phyloP scores from a whole-genome alignment of 2,113 vertebrate genomes.

The Psettodes erumei region DNA sequence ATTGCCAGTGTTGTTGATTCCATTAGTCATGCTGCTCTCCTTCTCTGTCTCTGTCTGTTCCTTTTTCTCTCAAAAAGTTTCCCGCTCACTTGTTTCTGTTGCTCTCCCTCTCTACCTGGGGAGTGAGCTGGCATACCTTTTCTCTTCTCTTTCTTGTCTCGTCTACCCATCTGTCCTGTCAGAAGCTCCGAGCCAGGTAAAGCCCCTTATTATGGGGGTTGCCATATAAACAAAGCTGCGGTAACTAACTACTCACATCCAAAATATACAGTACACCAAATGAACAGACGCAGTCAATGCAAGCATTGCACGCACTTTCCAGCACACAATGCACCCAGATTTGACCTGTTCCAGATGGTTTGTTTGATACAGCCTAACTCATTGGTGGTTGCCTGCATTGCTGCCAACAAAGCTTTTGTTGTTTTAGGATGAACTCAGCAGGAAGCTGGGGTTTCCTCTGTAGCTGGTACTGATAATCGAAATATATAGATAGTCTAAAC shows the following conservation, averaged over 20 bases:
- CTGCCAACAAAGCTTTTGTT: conserved; percentile 59
- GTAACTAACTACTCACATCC: conserved; percentile 45
- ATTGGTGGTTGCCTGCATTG: conserved; percentile 26
- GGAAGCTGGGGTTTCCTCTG: conserved; percentile 67
- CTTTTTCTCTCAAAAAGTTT: conserved; percentile 6
- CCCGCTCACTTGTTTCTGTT: conserved; percentile 40
- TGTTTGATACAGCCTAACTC: conserved; percentile 54
- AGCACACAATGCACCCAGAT: background rate
- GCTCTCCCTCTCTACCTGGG: background rate
- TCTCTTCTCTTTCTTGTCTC: conserved; percentile 1
- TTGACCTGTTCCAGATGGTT: conserved; percentile 60
- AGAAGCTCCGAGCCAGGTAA: conserved; percentile 43
- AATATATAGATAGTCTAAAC: conserved; percentile 38
- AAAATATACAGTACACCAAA: conserved; percentile 45
- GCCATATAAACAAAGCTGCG: conserved; percentile 64
- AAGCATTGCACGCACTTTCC: conserved; percentile 7
- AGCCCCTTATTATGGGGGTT: conserved; percentile 66
- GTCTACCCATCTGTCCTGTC: conserved; percentile 22
- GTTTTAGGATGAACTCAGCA: conserved; percentile 62
- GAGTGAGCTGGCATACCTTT: conserved; percentile 31
- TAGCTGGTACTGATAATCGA: conserved; percentile 35
- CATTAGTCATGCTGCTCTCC: conserved; percentile 48
- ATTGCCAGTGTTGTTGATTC: conserved; percentile 24
- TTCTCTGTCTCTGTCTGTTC: conserved; percentile 19
- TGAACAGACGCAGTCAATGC: conserved; percentile 20